phyloP scores from a whole-genome alignment of 2,113 vertebrate genomes.

The Dascyllus trimaculatus region DNA sequence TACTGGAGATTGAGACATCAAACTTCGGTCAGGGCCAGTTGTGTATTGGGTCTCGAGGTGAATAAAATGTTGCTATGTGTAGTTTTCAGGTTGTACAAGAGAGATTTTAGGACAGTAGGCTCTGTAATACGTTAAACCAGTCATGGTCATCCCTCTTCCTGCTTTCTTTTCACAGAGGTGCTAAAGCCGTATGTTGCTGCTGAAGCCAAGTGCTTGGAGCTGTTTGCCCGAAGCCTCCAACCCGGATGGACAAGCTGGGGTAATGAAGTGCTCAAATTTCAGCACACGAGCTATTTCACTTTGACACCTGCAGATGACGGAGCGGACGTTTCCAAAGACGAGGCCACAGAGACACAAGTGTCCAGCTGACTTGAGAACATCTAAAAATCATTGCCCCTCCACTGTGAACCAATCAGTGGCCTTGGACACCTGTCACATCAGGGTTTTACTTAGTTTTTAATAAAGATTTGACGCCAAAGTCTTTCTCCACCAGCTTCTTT shows the following conservation, averaged over 20 bases:
- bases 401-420: conserved; percentile 4
- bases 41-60: no score
- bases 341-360: background rate
- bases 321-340: background rate
- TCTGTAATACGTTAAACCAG: background rate
- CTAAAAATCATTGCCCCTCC: background rate
- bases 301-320: conserved; percentile 47
- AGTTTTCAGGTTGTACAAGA: no score
- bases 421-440: conserved; percentile 6
- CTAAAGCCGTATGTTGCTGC: conserved; percentile 88
- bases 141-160: conserved; percentile 40
- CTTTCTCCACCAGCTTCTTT: conserved; percentile 39
- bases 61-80: no score
- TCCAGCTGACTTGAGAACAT: background rate
- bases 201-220: conserved; percentile 88
- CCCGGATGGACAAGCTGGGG: conserved; percentile 98
- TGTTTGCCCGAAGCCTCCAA: conserved; percentile 95
- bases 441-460: conserved; percentile 50
- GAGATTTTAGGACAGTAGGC: no score
- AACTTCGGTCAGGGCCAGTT: no score
- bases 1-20: no score
- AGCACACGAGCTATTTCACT: conserved; percentile 89
- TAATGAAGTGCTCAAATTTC: conserved; percentile 97
- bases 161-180: conserved; percentile 81
- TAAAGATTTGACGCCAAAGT: conserved; percentile 22